Evolutionary conservation across 2,113 vertebrate genomes (phyloP).

Genomic region (Mormyrus iriodes): DNA sequence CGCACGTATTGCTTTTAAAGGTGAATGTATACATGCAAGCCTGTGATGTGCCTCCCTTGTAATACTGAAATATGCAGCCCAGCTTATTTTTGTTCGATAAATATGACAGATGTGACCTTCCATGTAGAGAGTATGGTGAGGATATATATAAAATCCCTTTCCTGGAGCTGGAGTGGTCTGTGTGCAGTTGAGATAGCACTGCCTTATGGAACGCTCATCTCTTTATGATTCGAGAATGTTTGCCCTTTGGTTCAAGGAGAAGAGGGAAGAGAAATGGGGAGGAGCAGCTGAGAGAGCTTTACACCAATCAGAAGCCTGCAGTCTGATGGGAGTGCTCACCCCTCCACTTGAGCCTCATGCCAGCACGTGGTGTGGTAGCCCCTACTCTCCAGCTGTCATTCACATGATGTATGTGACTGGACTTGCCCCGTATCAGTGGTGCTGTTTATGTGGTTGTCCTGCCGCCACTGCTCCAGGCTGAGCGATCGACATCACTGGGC

Average conservation of each 20-base stretch:
- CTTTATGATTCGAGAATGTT: neutral
- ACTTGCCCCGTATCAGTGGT: conserved; percentile 26
- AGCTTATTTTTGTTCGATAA: neutral
- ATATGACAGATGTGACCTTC: neutral
- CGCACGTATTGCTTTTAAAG: neutral
- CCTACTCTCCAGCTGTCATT: neutral
- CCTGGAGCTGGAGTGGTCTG: neutral
- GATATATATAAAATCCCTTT: neutral
- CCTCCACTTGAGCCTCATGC: neutral
- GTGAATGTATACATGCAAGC: neutral
- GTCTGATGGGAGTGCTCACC: neutral
- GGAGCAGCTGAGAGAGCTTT: neutral
- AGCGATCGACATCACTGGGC: conserved; percentile 8
- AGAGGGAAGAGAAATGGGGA: neutral
- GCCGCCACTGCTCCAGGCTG: conserved; percentile 25
- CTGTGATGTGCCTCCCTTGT: neutral
- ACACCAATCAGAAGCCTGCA: neutral
- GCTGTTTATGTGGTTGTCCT: conserved; percentile 52
- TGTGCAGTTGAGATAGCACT: neutral
- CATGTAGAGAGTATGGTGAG: neutral
- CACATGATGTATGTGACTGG: conserved; percentile 26
- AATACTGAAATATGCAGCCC: neutral
- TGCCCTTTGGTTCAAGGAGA: neutral
- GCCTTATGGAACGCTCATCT: neutral
- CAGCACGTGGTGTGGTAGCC: conserved; percentile 15